Evolutionary conservation across 2,888 invertebrate species (phyloP), one percentile per base, ranked within the genome.

Genomic region (Mesoligia furuncula): DNA sequence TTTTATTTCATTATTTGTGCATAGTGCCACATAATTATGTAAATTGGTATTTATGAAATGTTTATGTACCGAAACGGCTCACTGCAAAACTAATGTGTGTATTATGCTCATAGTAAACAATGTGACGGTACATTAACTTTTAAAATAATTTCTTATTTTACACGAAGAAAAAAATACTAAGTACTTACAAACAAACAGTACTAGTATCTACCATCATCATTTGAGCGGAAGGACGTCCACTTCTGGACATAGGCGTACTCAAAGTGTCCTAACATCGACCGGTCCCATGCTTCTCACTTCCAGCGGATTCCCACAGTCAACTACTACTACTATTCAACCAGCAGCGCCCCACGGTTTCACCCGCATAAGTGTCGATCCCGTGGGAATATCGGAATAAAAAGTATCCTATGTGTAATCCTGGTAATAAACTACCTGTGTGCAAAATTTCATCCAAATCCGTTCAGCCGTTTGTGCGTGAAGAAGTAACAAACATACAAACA

Each of bases 1-100:
- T 9, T 71, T 64, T 71, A 75, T 72, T 74, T 59, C n/a, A n/a
- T 54, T 27, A 64, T 69, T 68, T 36, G 54, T 81, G 69, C 62
- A 68, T 80, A 81, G 81, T 78, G 78, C 67, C 68, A 69, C 51
- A 65, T 77, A 65, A 80, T 79, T 87, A 87, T 83, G 81, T 70
- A 75, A 85, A 87, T 83, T 5, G 15, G 36, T 57, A 62, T 77
- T 71, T 64, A 57, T 64, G 15, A 54, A 54, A 79, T 76, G 70
- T 81, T 84, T 68, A 71, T 70, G 65, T 65, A 73, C 64, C 68
- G 64, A 67, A 81, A 75, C 80, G 73, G 57, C 76, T 78, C 39
- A 70, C 39, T 62, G 24, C 69, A 74, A 81, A 75, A 77, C 73
- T 80, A 83, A 84, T 79, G 71, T 48, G 51, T 76, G 59, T 75